Evolutionary conservation across 2,797 vertebrate species (phyloP), one percentile per base, ranked within the genome.

Genomic region (Ciconia nigra): DNA sequence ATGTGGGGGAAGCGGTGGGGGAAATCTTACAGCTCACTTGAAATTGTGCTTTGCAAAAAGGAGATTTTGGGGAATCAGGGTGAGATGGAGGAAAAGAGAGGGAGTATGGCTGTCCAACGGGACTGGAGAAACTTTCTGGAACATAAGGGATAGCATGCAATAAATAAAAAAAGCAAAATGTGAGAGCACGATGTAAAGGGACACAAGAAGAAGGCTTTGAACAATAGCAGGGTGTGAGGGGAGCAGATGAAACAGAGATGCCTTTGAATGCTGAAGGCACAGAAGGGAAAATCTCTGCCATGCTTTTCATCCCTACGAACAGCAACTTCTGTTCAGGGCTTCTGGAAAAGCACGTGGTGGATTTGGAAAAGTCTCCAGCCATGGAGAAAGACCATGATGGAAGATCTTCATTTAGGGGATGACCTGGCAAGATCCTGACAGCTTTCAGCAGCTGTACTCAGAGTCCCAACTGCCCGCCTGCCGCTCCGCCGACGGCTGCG

Each of bases 351-450:
- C 83, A 92, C 3, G 3, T 29, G 59, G 70, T 39, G 55, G 51
- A 93, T 95, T 84, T 87, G 91, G 87, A 93, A 92, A 94, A 65
- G 63, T 71, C 81, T 96, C 80, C 58, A 77, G 80, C 83, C 67
- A 85, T 21, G 58, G 70, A 86, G 83, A 81, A 96, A 93, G 74
- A 70, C 62, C 88, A 90, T 31, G 73, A 73, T 37, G 57, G 79
- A 92, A 88, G 83, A 94, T 91, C 79, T 37, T 83, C 65, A 70
- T 78, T 67, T 31, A 61, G 73, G 25, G 47, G 79, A 72, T 83
- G 94, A 92, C 66, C 41, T 62, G 74, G 87, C 87, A 89, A 89
- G 61, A 52, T 66, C 72, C 84, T 85, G 83, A 93, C 73, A 95
- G 89, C 88, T 95, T 92, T 97, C 81, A 4, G 90, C 76, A 96